phyloP scores from a whole-genome alignment of 64 coral and sea anemone genomes.

The Dendronephthya gigantea region DNA sequence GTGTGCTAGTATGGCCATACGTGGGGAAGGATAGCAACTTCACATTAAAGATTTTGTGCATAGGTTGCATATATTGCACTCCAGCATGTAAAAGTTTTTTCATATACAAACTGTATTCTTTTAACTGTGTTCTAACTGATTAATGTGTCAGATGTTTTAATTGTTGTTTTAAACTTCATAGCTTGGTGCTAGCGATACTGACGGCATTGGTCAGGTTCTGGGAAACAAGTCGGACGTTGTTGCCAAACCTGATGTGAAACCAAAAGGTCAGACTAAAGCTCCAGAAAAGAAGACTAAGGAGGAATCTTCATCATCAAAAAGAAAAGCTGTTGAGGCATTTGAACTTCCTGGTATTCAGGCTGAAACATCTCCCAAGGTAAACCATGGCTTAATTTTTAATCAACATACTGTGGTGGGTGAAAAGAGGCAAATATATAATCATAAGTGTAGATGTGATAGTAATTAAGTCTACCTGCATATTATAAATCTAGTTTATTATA shows the following conservation, averaged over 20 bases:
- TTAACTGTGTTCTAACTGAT: neutral
- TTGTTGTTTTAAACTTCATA: neutral
- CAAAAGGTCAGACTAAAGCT: neutral
- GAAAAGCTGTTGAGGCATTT: slow-evolving; percentile 26
- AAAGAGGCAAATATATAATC: too few relatives aligned
- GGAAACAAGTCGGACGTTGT: slow-evolving; percentile 54
- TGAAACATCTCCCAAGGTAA: slow-evolving; percentile 24
- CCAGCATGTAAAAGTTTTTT: too few relatives aligned
- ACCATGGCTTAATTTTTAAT: neutral
- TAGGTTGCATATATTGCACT: too few relatives aligned
- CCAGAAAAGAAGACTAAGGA: neutral
- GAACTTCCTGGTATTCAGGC: slow-evolving; percentile 66
- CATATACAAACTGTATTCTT: too few relatives aligned
- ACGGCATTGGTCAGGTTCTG: slow-evolving; percentile 60
- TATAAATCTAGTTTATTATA: too few relatives aligned
- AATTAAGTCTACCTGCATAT: too few relatives aligned
- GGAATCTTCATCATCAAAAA: slow-evolving; percentile 15
- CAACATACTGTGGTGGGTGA: too few relatives aligned
- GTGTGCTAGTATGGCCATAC: too few relatives aligned
- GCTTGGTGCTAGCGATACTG: slow-evolving; percentile 72
- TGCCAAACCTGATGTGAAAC: slow-evolving; percentile 15
- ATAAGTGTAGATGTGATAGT: too few relatives aligned
- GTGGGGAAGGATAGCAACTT: too few relatives aligned
- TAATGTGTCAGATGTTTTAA: neutral
- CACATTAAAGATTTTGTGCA: too few relatives aligned